These are phyloP conservation scores for Trichopria drosophilae DNA, from an alignment of 2,888 invertebrate genomes.

Conservation along the genomic window DNA sequence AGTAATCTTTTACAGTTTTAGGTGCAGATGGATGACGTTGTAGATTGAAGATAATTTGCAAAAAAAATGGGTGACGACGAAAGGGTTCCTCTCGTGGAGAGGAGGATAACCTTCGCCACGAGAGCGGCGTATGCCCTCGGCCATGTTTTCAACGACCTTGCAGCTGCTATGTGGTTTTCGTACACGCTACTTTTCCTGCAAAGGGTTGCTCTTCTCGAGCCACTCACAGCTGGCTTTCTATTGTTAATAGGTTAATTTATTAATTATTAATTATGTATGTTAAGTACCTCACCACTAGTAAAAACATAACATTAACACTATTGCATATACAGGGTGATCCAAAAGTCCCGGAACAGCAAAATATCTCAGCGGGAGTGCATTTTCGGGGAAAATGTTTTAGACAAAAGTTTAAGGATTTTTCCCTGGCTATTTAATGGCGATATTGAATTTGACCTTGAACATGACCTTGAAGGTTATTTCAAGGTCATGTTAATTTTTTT, in stretches of 20 bases:
- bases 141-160: constrained; percentile 60
- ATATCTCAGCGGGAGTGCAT: no score
- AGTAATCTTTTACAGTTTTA: constrained; percentile 10
- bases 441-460: no score
- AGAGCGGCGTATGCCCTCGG: constrained; percentile 56
- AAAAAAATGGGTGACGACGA: constrained; percentile 38
- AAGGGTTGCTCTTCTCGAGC: constrained; percentile 49
- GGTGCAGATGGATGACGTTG: constrained; percentile 26
- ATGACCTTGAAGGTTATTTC: no score
- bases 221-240: constrained; percentile 52
- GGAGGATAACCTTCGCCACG: constrained; percentile 42
- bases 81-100: constrained; percentile 43
- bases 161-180: constrained; percentile 61
- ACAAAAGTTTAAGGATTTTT: no score
- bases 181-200: constrained; percentile 59
- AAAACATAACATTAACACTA: no score
- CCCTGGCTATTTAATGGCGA: no score
- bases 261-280: no score
- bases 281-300: no score
- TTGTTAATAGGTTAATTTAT: constrained; percentile 52
- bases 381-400: no score
- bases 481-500: no score
- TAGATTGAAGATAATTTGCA: constrained; percentile 13
- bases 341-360: no score
- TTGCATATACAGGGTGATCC: no score